Conservation (phyloP, 2,888 invertebrate genomes). For the Seira musarum region DNA sequence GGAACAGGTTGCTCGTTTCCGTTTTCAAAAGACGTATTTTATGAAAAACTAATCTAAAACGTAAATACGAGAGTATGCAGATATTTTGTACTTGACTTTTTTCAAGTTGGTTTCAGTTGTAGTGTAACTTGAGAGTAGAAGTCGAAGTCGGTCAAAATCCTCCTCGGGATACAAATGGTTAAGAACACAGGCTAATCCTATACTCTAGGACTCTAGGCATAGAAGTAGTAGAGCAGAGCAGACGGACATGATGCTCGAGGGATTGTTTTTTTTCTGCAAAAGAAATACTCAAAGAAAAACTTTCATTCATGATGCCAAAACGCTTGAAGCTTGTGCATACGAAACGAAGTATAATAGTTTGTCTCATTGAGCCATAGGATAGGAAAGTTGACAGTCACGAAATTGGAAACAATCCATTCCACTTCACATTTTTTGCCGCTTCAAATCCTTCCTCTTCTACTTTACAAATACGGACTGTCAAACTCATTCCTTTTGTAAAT, state of each 20-base stretch:
- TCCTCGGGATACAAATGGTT: constrained; percentile 24
- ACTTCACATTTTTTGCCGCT: constrained; percentile 27
- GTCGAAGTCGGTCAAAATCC: constrained; percentile 49
- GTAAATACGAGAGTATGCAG: too few relatives aligned
- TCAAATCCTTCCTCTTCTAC: constrained; percentile 22
- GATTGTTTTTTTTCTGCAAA: constrained; percentile 52
- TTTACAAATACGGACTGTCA: constrained; percentile 37
- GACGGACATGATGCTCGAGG: constrained; percentile 50
- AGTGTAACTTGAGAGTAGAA: too few relatives aligned
- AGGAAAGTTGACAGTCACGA: constrained; percentile 62
- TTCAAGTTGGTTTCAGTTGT: too few relatives aligned
- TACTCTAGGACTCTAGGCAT: too few relatives aligned
- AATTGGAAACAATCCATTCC: constrained; percentile 66
- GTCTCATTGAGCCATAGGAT: constrained; percentile 55
- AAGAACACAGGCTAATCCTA: constrained; percentile 48
- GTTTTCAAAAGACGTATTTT: too few relatives aligned
- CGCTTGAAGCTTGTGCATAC: too few relatives aligned
- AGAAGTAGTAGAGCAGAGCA: too few relatives aligned
- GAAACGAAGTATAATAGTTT: constrained; percentile 45
- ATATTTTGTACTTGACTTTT: too few relatives aligned
- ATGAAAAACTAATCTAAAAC: too few relatives aligned
- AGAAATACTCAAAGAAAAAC: too few relatives aligned
- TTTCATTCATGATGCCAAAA: too few relatives aligned
- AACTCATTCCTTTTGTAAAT: constrained; percentile 24
- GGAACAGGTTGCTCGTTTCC: too few relatives aligned